Evolutionary conservation across 92 coral and sea anemone species (phyloP).

Genomic region (Epizoanthus ramosus): DNA sequence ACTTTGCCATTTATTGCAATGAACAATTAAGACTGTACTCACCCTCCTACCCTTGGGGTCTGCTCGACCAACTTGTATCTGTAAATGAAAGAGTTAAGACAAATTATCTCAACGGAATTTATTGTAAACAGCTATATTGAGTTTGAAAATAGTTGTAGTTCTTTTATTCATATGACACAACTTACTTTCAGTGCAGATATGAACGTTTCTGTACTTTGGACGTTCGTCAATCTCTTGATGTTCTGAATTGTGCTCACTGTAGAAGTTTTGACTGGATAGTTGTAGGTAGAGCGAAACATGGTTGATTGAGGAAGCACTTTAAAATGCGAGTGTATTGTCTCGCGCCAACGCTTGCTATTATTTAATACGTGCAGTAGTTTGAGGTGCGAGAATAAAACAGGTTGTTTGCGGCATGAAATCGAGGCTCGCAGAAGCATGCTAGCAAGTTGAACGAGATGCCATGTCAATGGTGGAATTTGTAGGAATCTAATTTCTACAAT

Average conservation of each 20-base stretch:
- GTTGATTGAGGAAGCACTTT: not conserved
- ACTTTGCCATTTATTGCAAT: not conserved
- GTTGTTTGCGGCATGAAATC: slow-evolving; percentile 15
- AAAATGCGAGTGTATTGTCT: not conserved
- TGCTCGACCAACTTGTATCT: slow-evolving; percentile 29
- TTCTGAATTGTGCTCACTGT: slow-evolving; percentile 3
- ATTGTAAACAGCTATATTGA: slow-evolving; percentile 3
- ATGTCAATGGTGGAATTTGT: not conserved
- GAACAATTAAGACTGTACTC: not conserved
- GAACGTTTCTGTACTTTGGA: slow-evolving; percentile 8
- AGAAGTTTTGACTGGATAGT: slow-evolving; percentile 13
- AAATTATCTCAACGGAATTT: not conserved
- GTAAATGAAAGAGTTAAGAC: not conserved
- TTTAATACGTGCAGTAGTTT: not conserved
- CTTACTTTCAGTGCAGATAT: slow-evolving; percentile 28
- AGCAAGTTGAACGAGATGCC: not conserved
- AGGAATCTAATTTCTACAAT: no score
- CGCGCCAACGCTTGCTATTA: not conserved
- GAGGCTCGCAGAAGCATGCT: slow-evolving; percentile 10
- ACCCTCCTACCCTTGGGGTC: not conserved
- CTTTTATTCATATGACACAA: not conserved
- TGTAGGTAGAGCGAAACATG: slow-evolving; percentile 30
- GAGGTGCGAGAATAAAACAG: slow-evolving; percentile 15
- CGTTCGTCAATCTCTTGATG: not conserved
- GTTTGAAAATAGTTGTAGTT: not conserved